Conservation (phyloP, 2,888 invertebrate genomes). For the Antitype chi region DNA sequence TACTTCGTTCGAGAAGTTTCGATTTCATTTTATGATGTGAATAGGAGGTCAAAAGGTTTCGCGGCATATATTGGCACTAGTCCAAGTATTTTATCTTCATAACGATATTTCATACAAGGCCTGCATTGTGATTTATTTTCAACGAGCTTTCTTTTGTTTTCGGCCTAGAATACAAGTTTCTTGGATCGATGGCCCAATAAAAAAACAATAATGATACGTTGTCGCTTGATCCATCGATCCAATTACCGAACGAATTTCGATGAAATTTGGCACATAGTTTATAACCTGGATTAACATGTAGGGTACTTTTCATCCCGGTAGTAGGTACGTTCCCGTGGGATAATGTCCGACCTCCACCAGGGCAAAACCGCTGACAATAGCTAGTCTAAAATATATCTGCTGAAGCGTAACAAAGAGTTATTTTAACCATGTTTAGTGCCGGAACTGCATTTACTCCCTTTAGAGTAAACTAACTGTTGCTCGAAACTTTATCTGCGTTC, state of each 20-base stretch:
- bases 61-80: slow-evolving; percentile 45
- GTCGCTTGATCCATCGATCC: background rate
- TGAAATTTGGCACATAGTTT: too few species aligned
- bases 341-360: too few species aligned
- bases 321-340: too few species aligned
- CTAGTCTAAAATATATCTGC: too few species aligned
- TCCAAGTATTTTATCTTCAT: slow-evolving; percentile 55
- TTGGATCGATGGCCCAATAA: background rate
- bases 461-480: too few species aligned
- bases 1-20: slow-evolving; percentile 15
- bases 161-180: background rate
- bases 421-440: background rate
- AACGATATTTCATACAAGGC: slow-evolving; percentile 52
- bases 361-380: too few species aligned
- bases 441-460: background rate
- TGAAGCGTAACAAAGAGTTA: background rate
- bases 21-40: slow-evolving; percentile 53
- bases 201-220: background rate
- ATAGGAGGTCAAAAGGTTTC: slow-evolving; percentile 53
- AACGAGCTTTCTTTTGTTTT: slow-evolving; percentile 17
- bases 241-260: too few species aligned
- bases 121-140: slow-evolving; percentile 40
- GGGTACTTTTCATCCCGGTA: too few species aligned
- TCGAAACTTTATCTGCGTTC: too few species aligned
- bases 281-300: too few species aligned